Evolutionary conservation across 2,888 invertebrate species (phyloP).

Genomic region (Mechanitis mazaeus): DNA sequence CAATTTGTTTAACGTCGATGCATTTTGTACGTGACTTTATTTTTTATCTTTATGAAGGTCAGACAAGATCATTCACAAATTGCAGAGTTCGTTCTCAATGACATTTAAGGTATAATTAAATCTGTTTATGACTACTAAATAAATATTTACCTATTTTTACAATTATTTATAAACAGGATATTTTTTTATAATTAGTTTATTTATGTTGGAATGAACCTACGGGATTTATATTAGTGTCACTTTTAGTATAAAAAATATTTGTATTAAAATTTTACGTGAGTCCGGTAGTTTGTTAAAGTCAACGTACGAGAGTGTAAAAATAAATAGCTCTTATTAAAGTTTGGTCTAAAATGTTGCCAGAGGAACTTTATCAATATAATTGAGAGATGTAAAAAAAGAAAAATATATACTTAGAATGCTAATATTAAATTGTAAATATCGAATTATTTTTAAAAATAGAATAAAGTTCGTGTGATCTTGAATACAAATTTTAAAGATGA

Average conservation of each 20-base stretch:
- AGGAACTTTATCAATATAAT: neutral
- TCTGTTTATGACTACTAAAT: neutral
- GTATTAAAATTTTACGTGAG: conserved; percentile 3
- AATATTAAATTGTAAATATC: too few relatives aligned
- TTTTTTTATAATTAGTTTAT: neutral
- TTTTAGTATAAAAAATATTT: neutral
- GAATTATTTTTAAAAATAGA: too few relatives aligned
- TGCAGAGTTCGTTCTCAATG: conserved; percentile 7
- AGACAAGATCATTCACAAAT: conserved; percentile 16
- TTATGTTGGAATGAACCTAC: neutral
- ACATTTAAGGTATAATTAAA: conserved; percentile 4
- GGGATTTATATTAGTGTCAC: too few relatives aligned
- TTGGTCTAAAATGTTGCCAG: conserved; percentile 12
- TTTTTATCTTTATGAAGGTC: conserved; percentile 28
- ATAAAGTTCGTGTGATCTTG: too few relatives aligned
- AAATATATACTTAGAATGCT: too few relatives aligned
- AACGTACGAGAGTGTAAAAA: conserved; percentile 27
- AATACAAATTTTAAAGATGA: too few relatives aligned
- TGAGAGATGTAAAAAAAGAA: too few relatives aligned
- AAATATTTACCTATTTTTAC: neutral
- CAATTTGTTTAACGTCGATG: conserved; percentile 26
- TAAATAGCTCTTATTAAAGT: conserved; percentile 23
- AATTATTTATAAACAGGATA: neutral
- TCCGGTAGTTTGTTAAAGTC: conserved; percentile 18
- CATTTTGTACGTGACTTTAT: conserved; percentile 34